A percentile compares a stretch with the other conserved stretches of the same genome.
Evolutionary conservation across 2,888 invertebrate species (phyloP).

Genomic region (Hoplodrina ambigua): DNA sequence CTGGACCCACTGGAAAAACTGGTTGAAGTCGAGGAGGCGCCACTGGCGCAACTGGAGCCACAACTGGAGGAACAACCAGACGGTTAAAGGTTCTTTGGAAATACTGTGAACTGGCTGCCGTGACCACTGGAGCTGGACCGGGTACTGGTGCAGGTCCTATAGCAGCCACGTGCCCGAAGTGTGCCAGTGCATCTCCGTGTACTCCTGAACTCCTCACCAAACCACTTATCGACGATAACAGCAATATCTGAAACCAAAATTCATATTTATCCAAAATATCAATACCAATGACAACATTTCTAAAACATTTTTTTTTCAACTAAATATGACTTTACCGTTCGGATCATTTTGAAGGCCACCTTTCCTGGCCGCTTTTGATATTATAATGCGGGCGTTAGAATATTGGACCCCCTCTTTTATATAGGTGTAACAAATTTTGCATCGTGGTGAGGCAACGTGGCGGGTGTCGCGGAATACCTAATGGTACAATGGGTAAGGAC

Average conservation of each 20-base stretch:
- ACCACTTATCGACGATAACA: constrained; percentile 73
- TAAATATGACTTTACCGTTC: constrained; percentile 72
- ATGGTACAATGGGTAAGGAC: constrained; percentile 88
- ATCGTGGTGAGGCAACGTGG: constrained; percentile 86
- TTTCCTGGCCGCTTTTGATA: constrained; percentile 79
- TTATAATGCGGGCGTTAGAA: constrained; percentile 87
- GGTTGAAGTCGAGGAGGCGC: constrained; percentile 56
- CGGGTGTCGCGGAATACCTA: constrained; percentile 87
- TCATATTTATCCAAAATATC: constrained; percentile 15
- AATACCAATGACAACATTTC: constrained; percentile 22
- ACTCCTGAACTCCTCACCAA: constrained; percentile 77
- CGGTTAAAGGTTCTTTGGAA: constrained; percentile 92
- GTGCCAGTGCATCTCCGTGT: constrained; percentile 61
- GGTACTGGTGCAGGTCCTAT: constrained; percentile 61
- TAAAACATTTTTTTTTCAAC: constrained; percentile 20
- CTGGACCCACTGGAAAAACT: constrained; percentile 66
- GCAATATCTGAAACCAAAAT: constrained; percentile 75
- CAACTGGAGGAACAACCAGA: constrained; percentile 74
- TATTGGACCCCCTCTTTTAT: constrained; percentile 87
- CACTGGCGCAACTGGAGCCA: constrained; percentile 57
- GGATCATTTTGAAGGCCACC: constrained; percentile 79
- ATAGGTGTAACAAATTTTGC: constrained; percentile 90
- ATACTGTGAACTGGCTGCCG: constrained; percentile 93
- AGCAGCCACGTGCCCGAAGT: constrained; percentile 46
- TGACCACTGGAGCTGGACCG: constrained; percentile 88